Base-by-base conservation (phyloP, 1,140 invertebrate genomes). In the Contarinia nasturtii region DNA sequence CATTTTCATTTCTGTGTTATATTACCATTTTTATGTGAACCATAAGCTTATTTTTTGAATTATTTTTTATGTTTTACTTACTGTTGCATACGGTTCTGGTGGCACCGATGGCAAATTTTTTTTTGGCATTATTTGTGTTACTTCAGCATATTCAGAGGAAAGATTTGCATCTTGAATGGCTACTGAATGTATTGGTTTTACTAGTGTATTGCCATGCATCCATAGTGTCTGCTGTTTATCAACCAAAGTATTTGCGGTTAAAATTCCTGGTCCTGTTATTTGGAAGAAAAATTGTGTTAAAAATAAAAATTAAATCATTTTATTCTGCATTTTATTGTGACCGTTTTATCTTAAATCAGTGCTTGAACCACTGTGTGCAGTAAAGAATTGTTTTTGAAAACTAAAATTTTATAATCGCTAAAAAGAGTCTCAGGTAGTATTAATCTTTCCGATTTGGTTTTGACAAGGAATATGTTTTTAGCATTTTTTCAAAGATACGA, bases 31-130 rank as follows among this genome's bases (percentile, higher is more conserved):
- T n/a, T n/a, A n/a, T n/a, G n/a, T n/a, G n/a, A n/a, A n/a, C n/a
- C n/a, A n/a, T n/a, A n/a, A n/a, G n/a, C n/a, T n/a, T n/a, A n/a
- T n/a, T n/a, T n/a, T n/a, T n/a, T n/a, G n/a, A n/a, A n/a, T n/a
- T n/a, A n/a, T n/a, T n/a, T n/a, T n/a, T n/a, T n/a, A n/a, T n/a
- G n/a, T n/a, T n/a, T n/a, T n/a, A n/a, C 27, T 27, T 1, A 80
- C 82, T 0, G 79, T 83, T 2, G 80, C 80, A 53, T 83, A 83
- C 0, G 80, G 80, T 34, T 57, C 55, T 20, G 76, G 77, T 0
- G 77, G 77, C 8, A 70, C 68, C 46, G 69, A 67, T 21, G 69
- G 53, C 2, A 15, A 11, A 43, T 43, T 33, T 33, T 33, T 38
- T 49, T 70, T 49, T 79, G 77, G 57, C 80, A 80, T 80, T 2